phyloP scores from a whole-genome alignment of 2,888 invertebrate genomes.

The Spilarctia lutea region DNA sequence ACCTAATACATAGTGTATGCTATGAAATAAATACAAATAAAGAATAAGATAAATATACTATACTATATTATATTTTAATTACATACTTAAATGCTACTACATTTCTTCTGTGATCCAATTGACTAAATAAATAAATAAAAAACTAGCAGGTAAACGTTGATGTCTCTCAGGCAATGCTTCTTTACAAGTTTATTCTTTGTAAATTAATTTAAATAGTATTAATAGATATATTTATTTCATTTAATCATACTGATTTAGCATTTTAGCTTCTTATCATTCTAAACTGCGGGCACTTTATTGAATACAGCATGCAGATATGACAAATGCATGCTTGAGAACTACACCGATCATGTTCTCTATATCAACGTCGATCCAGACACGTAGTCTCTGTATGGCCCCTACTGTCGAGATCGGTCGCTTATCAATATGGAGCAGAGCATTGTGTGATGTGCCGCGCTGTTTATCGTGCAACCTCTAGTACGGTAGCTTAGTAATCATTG shows the following conservation, averaged over 20 bases:
- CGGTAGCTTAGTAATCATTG: slow-evolving; percentile 19
- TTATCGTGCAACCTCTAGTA: slow-evolving; percentile 30
- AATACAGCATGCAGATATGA: background rate
- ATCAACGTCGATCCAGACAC: background rate
- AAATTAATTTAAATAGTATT: too few species aligned
- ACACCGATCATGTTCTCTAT: slow-evolving; percentile 1
- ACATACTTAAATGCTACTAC: too few species aligned
- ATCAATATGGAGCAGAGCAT: slow-evolving; percentile 67
- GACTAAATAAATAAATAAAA: too few species aligned
- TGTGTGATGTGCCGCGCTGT: slow-evolving; percentile 52
- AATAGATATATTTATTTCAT: background rate
- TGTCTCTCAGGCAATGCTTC: too few species aligned
- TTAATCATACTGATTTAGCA: background rate
- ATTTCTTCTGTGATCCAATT: too few species aligned
- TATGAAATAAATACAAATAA: too few species aligned
- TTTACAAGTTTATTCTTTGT: too few species aligned
- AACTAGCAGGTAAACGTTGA: too few species aligned
- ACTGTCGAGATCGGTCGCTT: slow-evolving; percentile 49
- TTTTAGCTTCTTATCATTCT: background rate
- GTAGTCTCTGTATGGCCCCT: slow-evolving; percentile 18
- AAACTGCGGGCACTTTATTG: background rate
- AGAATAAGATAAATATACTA: too few species aligned
- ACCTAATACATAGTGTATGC: too few species aligned
- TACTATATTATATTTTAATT: too few species aligned
- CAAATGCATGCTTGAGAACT: background rate